Evolutionary conservation across 2,113 vertebrate species (phyloP).

Genomic region (Forbesichthys agassizii): DNA sequence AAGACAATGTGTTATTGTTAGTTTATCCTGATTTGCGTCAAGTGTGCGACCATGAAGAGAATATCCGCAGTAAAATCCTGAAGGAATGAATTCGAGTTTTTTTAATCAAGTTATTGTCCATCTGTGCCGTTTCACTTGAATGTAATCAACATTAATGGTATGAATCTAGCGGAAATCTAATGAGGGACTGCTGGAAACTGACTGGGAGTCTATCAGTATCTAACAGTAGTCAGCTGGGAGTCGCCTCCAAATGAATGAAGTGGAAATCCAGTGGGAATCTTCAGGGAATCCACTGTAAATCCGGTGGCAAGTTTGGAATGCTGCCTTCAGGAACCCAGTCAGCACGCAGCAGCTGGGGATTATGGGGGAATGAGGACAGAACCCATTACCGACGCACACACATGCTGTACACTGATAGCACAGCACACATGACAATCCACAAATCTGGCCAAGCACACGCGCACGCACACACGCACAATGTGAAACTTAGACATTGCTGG

Average conservation of each 20-base stretch:
- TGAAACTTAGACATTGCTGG: slow-evolving; percentile 31
- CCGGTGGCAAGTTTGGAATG: slow-evolving; percentile 70
- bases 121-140: neutral
- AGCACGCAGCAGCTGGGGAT: slow-evolving; percentile 71
- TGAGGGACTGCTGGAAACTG: neutral
- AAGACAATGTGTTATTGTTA: too few species aligned
- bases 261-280: slow-evolving; percentile 63
- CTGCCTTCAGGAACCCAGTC: slow-evolving; percentile 64
- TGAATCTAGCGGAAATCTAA: neutral
- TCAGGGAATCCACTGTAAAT: slow-evolving; percentile 67
- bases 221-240: slow-evolving; percentile 12
- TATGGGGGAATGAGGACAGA: slow-evolving; percentile 66
- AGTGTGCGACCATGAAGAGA: too few species aligned
- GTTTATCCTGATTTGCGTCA: too few species aligned
- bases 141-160: neutral
- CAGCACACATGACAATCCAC: slow-evolving; percentile 4
- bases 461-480: slow-evolving; percentile 5
- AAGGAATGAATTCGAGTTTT: neutral
- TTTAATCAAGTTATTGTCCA: neutral
- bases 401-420: slow-evolving; percentile 13
- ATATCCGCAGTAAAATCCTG: neutral
- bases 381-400: slow-evolving; percentile 44
- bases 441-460: slow-evolving; percentile 2
- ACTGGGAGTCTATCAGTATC: neutral
- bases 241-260: slow-evolving; percentile 28